Percentiles rank a stretch among this genome's conserved stretches.
phyloP scores from a whole-genome alignment of 1,140 invertebrate species.

The Drosophila serrata region DNA sequence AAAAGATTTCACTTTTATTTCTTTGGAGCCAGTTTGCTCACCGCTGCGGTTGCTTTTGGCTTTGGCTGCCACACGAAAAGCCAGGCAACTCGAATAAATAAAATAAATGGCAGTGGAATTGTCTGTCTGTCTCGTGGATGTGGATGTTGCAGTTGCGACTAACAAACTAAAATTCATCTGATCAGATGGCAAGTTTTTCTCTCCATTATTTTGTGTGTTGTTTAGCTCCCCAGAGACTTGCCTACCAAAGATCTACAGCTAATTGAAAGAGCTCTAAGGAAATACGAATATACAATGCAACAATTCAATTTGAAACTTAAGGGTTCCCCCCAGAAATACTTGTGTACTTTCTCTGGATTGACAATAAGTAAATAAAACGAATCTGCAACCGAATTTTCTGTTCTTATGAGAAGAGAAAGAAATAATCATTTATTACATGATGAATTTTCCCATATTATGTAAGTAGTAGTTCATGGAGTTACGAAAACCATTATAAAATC shows the following conservation, averaged over 20 bases:
- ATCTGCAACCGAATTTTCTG: too few species aligned
- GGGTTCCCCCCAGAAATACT: not conserved
- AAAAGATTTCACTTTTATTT: constrained; percentile 81
- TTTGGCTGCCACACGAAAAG: constrained; percentile 50
- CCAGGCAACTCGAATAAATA: constrained; percentile 68
- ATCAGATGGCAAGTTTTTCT: constrained; percentile 18
- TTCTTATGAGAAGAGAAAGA: too few species aligned
- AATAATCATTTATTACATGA: too few species aligned
- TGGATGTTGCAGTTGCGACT: constrained; percentile 12
- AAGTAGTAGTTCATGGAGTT: too few species aligned
- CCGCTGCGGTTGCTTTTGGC: constrained; percentile 26
- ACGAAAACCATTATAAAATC: not conserved
- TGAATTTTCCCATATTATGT: too few species aligned
- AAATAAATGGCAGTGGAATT: constrained; percentile 76
- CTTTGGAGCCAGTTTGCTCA: constrained; percentile 59
- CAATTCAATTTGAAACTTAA: not conserved
- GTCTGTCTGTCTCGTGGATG: constrained; percentile 52
- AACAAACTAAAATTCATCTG: constrained; percentile 22
- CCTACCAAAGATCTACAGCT: constrained; percentile 2
- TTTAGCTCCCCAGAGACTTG: not conserved
- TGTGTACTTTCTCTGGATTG: not conserved
- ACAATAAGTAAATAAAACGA: not conserved
- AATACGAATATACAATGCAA: not conserved
- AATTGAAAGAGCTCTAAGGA: constrained; percentile 2
- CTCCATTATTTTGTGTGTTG: constrained; percentile 5